Evolutionary conservation across 2,113 vertebrate genomes (phyloP).

Genomic region (Melospiza georgiana): DNA sequence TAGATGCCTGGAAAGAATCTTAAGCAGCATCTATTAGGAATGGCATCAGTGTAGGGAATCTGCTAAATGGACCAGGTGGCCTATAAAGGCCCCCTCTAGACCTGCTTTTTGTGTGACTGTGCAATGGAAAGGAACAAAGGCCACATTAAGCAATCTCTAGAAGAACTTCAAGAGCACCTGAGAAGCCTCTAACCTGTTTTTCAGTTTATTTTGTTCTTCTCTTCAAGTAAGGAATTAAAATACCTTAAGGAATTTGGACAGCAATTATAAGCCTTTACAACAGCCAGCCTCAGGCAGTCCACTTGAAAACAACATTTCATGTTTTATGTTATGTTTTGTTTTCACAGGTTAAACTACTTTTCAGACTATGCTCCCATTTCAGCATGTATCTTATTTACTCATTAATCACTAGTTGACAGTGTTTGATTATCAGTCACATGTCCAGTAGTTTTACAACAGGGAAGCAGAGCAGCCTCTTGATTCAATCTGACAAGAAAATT

Average conservation of each 20-base stretch:
- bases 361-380: neutral
- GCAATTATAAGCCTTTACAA: neutral
- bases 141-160: neutral
- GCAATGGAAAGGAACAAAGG: neutral
- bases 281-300: neutral
- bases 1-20: neutral
- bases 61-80: neutral
- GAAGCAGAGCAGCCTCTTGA: neutral
- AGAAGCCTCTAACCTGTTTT: neutral
- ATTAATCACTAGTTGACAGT: neutral
- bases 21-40: neutral
- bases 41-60: neutral
- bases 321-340: neutral
- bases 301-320: neutral
- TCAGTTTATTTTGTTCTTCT: constrained; percentile 15
- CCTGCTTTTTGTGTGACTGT: neutral
- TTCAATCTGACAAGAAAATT: neutral
- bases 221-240: neutral
- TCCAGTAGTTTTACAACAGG: neutral
- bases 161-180: neutral
- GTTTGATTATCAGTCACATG: neutral
- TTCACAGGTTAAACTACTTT: neutral
- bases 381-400: neutral
- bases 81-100: neutral
- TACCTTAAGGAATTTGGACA: neutral